Evolutionary conservation across 2,797 vertebrate genomes (phyloP), one percentile per base, ranked within the genome.

Genomic region (Myotis vivesi): DNA sequence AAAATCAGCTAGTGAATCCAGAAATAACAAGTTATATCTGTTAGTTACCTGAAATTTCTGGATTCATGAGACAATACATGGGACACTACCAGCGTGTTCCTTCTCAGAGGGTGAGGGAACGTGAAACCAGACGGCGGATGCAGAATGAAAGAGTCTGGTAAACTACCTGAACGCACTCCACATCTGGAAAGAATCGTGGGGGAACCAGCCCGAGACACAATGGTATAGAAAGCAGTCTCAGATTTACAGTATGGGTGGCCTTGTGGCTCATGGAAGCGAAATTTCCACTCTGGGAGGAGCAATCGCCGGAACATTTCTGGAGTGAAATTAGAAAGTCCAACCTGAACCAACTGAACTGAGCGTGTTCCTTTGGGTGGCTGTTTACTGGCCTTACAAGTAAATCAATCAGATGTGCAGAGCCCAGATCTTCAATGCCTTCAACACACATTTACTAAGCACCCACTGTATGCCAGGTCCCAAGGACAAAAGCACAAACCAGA

Each of bases 161-260:
- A 82, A 86, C 92, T 97, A 98, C 97, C 97, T 98, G 97, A 97
- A 97, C 75, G 57, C 75, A 87, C 41, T 97, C 91, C 95, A 97
- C 97, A 98, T 98, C 97, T 98, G 98, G 97, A 98, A 98, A 96
- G 97, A 98, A 98, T 98, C 23, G 66, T 80, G 71, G 93, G 81
- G 96, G 87, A 97, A 97, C 87, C 92, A 96, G 96, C 88, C 92
- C 75, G 93, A 94, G 92, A 96, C 93, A 89, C 72, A 97, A 95
- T 97, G 86, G 87, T 96, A 97, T 22, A 96, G 97, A 98, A 97
- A 98, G 97, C 62, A n/a, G 41, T 95, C 96, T 97, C 96, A 87
- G 87, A 96, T 95, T 94, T 97, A 94, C 96, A 96, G 59, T 87
- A 89, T 12, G 95, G 97, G 97, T 98, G 98, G 98, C 97, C 97